Evolutionary conservation across 1,140 invertebrate species (phyloP).

Genomic region (Triops longicaudatus): DNA sequence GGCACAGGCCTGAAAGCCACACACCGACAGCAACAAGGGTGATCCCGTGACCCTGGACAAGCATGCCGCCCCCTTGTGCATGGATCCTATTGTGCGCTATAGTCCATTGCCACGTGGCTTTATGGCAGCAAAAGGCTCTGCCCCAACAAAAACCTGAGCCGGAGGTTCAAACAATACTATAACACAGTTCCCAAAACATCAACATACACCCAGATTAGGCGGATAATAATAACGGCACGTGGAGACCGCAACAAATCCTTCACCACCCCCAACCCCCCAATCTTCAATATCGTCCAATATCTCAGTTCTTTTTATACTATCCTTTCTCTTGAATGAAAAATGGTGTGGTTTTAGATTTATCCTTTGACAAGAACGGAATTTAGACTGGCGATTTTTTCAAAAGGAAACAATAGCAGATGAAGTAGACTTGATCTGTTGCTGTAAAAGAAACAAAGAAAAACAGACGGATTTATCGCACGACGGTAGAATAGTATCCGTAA

Average conservation of each 20-base stretch:
- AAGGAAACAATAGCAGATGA: too few species aligned
- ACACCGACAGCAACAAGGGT: background rate
- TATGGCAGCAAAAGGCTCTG: background rate
- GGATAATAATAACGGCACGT: conserved; percentile 11
- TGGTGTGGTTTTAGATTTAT: too few species aligned
- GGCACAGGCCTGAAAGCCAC: background rate
- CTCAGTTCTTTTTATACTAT: too few species aligned
- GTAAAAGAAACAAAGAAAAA: too few species aligned
- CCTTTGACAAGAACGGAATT: too few species aligned
- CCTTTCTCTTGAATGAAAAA: too few species aligned
- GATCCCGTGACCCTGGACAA: background rate
- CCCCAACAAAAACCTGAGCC: background rate
- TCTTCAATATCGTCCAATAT: background rate
- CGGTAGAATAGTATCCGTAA: too few species aligned
- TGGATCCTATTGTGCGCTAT: conserved; percentile 11
- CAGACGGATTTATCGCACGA: too few species aligned
- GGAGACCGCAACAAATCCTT: background rate
- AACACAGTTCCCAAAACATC: conserved; percentile 11
- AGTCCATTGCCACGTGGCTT: background rate
- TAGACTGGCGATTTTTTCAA: too few species aligned
- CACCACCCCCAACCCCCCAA: background rate
- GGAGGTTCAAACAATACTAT: background rate
- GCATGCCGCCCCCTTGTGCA: background rate
- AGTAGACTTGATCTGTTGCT: too few species aligned
- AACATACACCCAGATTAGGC: conserved; percentile 7